Evolutionary conservation across 1,140 invertebrate species (phyloP).

Genomic region (Akabosia matsudoensis): DNA sequence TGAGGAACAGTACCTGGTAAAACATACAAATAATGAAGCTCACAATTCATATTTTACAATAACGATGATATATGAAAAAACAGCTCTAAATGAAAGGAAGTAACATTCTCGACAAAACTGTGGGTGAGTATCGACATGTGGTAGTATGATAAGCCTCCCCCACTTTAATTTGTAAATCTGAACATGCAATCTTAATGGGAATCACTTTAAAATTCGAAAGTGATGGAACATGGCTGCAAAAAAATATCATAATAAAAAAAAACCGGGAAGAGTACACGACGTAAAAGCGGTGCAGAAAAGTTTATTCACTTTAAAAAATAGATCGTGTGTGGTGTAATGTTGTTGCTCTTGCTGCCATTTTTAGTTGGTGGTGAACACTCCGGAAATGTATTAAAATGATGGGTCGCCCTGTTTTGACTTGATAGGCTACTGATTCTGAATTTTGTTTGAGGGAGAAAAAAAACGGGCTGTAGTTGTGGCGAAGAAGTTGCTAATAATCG

Average conservation of each 20-base stretch:
- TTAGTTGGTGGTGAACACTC: not conserved
- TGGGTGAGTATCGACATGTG: not conserved
- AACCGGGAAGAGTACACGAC: too few relatives aligned
- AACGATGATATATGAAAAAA: too few relatives aligned
- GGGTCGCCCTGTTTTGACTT: not conserved
- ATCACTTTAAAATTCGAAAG: not conserved
- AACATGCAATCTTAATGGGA: conserved; percentile 7
- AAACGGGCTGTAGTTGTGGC: not conserved
- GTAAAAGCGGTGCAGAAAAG: too few relatives aligned
- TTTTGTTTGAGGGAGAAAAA: not conserved
- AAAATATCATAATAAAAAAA: too few relatives aligned
- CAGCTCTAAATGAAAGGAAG: too few relatives aligned
- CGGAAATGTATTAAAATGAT: not conserved
- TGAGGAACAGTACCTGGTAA: too few relatives aligned
- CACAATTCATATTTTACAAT: too few relatives aligned
- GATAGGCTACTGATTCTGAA: not conserved
- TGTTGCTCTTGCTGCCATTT: not conserved
- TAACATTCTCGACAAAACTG: too few relatives aligned
- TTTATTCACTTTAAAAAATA: not conserved
- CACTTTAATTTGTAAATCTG: not conserved
- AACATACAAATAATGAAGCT: too few relatives aligned
- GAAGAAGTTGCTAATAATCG: not conserved
- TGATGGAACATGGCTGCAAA: not conserved
- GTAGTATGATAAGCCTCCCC: not conserved
- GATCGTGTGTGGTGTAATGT: not conserved